Evolutionary conservation across 2,797 vertebrate species (phyloP).

Genomic region (Xiphorhynchus erythropygius): DNA sequence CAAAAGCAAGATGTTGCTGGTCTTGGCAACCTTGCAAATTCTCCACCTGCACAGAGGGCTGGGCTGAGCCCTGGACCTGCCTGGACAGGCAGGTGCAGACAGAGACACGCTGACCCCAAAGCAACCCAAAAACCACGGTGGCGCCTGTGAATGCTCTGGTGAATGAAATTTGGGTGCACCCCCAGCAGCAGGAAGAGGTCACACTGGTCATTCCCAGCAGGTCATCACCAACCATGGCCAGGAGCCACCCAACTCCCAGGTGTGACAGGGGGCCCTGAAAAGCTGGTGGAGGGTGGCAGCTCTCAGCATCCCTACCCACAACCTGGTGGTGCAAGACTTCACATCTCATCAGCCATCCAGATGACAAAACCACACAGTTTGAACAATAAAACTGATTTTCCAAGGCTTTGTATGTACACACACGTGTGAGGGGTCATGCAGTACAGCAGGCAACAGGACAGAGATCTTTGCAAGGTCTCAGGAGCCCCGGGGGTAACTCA

Average conservation of each 20-base stretch:
- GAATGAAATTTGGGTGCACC: not conserved
- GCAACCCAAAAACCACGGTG: fast-evolving
- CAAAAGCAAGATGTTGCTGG: not conserved
- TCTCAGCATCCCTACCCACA: not conserved
- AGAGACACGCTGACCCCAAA: not conserved
- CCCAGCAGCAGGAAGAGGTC: not conserved
- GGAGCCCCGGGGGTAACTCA: not conserved
- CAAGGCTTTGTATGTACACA: not conserved
- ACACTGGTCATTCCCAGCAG: fast-evolving
- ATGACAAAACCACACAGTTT: not conserved
- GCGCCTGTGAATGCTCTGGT: fast-evolving
- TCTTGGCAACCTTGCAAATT: not conserved
- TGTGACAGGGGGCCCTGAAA: not conserved
- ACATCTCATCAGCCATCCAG: fast-evolving
- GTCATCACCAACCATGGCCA: fast-evolving
- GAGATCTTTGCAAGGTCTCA: fast-evolving
- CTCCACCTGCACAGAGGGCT: not conserved
- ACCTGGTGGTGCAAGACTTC: not conserved
- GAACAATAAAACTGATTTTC: not conserved
- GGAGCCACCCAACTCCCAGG: not conserved
- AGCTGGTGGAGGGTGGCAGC: not conserved
- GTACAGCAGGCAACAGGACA: not conserved
- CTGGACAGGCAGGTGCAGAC: not conserved
- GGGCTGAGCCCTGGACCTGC: not conserved
- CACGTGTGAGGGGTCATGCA: fast-evolving